Evolutionary conservation across 1,140 invertebrate genomes (phyloP).

Genomic region (Hypothenemus hampei): DNA sequence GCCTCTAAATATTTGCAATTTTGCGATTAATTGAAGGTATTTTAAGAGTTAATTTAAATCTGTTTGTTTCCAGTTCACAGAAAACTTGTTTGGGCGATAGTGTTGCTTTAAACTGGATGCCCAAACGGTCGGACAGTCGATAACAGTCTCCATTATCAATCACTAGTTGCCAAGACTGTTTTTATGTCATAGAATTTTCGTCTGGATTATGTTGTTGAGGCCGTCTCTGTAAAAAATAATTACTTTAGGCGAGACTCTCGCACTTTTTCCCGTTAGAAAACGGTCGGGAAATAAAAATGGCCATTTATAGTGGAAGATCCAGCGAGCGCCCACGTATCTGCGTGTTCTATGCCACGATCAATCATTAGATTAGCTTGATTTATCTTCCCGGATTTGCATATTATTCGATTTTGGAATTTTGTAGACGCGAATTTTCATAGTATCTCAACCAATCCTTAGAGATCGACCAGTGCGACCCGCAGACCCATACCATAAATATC

Average conservation of each 20-base stretch:
- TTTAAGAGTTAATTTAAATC: not conserved
- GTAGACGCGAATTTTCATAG: constrained; percentile 5
- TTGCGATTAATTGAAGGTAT: not conserved
- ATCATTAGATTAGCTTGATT: constrained; percentile 19
- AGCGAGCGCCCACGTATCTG: constrained; percentile 11
- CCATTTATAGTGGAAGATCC: constrained; percentile 2
- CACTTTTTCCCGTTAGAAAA: constrained; percentile 14
- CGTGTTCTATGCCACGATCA: constrained; percentile 9
- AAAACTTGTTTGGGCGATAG: not conserved
- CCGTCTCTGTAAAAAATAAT: constrained; percentile 8
- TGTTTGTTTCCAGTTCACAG: not conserved
- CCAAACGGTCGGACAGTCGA: not conserved
- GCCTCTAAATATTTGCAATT: not conserved
- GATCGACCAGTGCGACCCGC: no score
- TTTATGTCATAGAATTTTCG: not conserved
- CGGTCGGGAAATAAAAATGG: constrained; percentile 1
- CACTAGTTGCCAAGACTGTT: not conserved
- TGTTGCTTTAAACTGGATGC: not conserved
- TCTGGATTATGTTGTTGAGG: not conserved
- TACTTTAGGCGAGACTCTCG: constrained; percentile 7
- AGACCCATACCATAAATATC: no score
- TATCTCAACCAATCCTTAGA: no score
- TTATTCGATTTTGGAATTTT: not conserved
- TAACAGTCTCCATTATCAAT: not conserved
- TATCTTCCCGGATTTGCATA: constrained; percentile 12